phyloP scores from a whole-genome alignment of 2,888 invertebrate genomes.

The Rosalia funebris region DNA sequence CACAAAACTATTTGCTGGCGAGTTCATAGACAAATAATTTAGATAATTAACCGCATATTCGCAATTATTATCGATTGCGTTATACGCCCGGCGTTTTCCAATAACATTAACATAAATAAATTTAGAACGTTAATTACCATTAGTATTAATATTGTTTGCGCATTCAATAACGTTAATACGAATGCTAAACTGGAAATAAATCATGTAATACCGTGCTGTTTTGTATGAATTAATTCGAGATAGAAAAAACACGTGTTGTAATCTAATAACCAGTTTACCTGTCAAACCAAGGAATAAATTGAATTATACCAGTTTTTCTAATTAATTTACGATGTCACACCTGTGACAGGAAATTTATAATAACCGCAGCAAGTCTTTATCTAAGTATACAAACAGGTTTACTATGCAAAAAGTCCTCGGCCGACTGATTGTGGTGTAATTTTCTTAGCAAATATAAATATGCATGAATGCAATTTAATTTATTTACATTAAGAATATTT shows the following conservation, averaged over 20 bases:
- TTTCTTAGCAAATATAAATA: no score
- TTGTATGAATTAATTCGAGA: slow-evolving; percentile 25
- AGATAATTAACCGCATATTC: slow-evolving; percentile 38
- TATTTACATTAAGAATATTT: no score
- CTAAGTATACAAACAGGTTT: neutral
- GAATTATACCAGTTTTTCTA: slow-evolving; percentile 35
- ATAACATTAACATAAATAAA: neutral
- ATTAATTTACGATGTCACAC: slow-evolving; percentile 40
- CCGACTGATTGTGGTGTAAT: slow-evolving; percentile 4
- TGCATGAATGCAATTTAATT: no score
- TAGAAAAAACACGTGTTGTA: slow-evolving; percentile 37
- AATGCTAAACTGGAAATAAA: slow-evolving; percentile 1
- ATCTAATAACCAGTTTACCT: slow-evolving; percentile 36
- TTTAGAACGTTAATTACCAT: neutral
- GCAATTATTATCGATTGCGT: slow-evolving; percentile 42
- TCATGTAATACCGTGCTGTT: slow-evolving; percentile 2
- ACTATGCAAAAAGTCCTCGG: neutral
- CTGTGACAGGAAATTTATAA: slow-evolving; percentile 29
- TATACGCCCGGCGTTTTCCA: slow-evolving; percentile 29
- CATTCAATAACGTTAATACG: neutral
- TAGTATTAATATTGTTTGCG: neutral
- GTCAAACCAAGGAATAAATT: slow-evolving; percentile 29
- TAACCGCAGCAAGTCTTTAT: slow-evolving; percentile 8
- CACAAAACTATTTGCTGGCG: slow-evolving; percentile 1
- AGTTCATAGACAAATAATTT: slow-evolving; percentile 36